These are phyloP conservation scores for Myoxocephalus aenaeus DNA, from an alignment of 2,797 vertebrate genomes.

Conservation along the genomic window DNA sequence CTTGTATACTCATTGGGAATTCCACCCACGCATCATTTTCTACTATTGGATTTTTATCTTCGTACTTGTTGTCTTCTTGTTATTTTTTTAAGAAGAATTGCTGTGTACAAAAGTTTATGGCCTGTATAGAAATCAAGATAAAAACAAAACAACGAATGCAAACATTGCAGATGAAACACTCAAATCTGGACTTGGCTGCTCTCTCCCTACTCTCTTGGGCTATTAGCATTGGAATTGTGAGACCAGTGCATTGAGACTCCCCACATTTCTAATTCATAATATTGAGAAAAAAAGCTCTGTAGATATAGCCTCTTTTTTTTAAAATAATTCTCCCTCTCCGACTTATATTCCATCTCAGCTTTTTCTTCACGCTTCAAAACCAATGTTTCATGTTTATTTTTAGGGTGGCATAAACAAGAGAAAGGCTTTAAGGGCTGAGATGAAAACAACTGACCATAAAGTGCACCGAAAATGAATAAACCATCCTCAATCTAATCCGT, in stretches of 20 bases:
- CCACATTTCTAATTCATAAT: slow-evolving; percentile 83
- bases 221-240: slow-evolving; percentile 74
- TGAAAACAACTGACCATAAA: slow-evolving; percentile 79
- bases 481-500: slow-evolving; percentile 79
- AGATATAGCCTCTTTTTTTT: slow-evolving; percentile 31
- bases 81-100: slow-evolving; percentile 47
- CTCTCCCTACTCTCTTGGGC: slow-evolving; percentile 53
- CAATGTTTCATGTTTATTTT: slow-evolving; percentile 83
- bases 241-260: slow-evolving; percentile 71
- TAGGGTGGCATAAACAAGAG: slow-evolving; percentile 74
- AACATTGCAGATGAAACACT: slow-evolving; percentile 66
- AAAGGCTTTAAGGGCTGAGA: slow-evolving; percentile 76
- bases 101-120: slow-evolving; percentile 56
- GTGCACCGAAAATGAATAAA: slow-evolving; percentile 79
- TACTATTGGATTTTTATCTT: slow-evolving; percentile 61
- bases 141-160: slow-evolving; percentile 48
- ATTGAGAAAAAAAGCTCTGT: slow-evolving; percentile 47
- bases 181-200: slow-evolving; percentile 57
- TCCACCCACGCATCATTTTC: slow-evolving; percentile 58
- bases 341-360: slow-evolving; percentile 74
- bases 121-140: slow-evolving; percentile 61
- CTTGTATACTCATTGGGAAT: slow-evolving; percentile 29
- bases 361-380: slow-evolving; percentile 79
- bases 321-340: slow-evolving; percentile 42
- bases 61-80: slow-evolving; percentile 42